Conservation (phyloP, 2,797 vertebrate genomes). For the Echiichthys vipera region DNA sequence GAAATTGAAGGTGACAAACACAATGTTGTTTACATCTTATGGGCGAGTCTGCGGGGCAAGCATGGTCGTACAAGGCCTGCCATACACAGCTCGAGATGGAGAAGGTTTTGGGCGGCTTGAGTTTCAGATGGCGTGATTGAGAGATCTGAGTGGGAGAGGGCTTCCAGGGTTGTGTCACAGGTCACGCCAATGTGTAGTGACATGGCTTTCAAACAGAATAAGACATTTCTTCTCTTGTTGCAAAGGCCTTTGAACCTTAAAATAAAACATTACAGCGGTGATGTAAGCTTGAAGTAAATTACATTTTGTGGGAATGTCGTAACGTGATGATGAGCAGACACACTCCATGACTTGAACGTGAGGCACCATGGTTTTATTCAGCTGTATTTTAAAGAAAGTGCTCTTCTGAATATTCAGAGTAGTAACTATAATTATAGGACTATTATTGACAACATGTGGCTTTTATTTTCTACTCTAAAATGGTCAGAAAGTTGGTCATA, state of each 20-base stretch:
- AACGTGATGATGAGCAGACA: constrained; percentile 71
- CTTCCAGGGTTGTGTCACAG: constrained; percentile 68
- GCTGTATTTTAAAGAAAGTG: constrained; percentile 27
- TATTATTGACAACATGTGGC: constrained; percentile 19
- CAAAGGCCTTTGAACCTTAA: constrained; percentile 65
- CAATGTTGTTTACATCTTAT: constrained; percentile 77
- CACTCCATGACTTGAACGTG: constrained; percentile 27
- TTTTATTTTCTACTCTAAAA: constrained; percentile 18
- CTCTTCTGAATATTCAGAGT: constrained; percentile 38
- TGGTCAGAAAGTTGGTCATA: constrained; percentile 18
- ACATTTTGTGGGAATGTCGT: constrained; percentile 28
- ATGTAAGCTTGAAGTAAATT: constrained; percentile 61
- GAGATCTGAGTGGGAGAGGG: constrained; percentile 51
- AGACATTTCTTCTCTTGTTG: constrained; percentile 38
- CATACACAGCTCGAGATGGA: constrained; percentile 48
- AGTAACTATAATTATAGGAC: constrained; percentile 38
- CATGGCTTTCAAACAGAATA: constrained; percentile 79
- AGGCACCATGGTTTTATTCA: constrained; percentile 30
- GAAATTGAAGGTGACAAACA: constrained; percentile 83
- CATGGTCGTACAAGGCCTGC: constrained; percentile 48
- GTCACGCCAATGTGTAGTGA: constrained; percentile 75
- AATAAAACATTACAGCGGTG: constrained; percentile 69
- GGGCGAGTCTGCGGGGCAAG: constrained; percentile 30
- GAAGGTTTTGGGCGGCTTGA: constrained; percentile 52
- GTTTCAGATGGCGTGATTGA: constrained; percentile 70